Conservation (phyloP, 2,113 vertebrate species). For the Pluvianellus socialis region DNA sequence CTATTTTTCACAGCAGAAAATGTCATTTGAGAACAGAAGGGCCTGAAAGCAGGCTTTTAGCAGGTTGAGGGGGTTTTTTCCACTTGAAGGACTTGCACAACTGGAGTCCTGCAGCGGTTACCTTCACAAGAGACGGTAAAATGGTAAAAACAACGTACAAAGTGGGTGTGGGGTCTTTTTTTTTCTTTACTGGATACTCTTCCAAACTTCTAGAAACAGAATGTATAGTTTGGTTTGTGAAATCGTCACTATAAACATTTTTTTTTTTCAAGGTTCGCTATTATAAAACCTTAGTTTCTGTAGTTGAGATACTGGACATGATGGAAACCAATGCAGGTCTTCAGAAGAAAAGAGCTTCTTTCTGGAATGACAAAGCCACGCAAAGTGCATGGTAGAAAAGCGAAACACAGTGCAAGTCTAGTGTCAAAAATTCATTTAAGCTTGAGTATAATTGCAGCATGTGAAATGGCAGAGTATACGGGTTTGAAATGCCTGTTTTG, state of each 20-base stretch:
- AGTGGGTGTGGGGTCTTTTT: no score
- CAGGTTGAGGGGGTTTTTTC: background rate
- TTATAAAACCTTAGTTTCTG: rapidly evolving
- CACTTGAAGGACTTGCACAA: no score
- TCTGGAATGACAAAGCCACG: background rate
- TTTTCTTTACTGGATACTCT: background rate
- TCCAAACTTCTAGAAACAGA: background rate
- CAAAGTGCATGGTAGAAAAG: background rate
- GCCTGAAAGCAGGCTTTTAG: background rate
- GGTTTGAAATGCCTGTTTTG: background rate
- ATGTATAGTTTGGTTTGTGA: background rate
- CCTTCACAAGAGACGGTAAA: background rate
- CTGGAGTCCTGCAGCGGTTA: background rate
- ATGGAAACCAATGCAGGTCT: background rate
- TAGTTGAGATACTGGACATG: background rate
- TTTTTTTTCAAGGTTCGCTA: background rate
- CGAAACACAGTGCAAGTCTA: background rate
- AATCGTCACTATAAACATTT: background rate
- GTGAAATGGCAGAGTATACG: background rate
- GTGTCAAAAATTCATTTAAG: background rate
- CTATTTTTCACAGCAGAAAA: background rate
- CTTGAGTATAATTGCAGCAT: background rate
- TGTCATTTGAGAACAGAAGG: background rate
- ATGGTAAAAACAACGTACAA: background rate
- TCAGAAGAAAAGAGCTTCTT: background rate